Percentiles rank a stretch among this genome's conserved stretches.
Conservation (phyloP, 1,140 invertebrate species). For the Meloidogyne hapla region DNA sequence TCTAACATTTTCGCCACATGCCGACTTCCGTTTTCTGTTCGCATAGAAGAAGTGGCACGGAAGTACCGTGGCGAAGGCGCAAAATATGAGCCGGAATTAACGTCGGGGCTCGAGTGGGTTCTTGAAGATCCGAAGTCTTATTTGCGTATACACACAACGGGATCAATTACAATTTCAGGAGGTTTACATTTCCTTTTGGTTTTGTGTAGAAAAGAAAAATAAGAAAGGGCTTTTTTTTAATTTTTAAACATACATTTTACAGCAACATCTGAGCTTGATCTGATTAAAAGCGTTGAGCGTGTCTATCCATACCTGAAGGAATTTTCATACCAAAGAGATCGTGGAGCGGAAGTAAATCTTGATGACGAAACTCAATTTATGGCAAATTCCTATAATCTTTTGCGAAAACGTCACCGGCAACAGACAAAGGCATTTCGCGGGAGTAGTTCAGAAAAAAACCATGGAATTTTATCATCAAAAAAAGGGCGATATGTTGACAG, state of each 20-base stretch:
- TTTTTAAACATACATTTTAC: slow-evolving; percentile 1
- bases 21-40: slow-evolving; percentile 92
- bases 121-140: slow-evolving; percentile 52
- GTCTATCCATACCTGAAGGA: slow-evolving; percentile 28
- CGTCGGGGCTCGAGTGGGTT: slow-evolving; percentile 55
- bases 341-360: neutral
- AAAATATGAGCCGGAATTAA: slow-evolving; percentile 59
- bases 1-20: slow-evolving; percentile 92
- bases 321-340: neutral
- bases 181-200: too few species aligned
- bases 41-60: slow-evolving; percentile 71
- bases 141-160: slow-evolving; percentile 61
- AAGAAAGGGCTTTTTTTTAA: neutral
- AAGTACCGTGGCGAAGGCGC: slow-evolving; percentile 47
- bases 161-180: slow-evolving; percentile 58
- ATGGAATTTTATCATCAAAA: slow-evolving; percentile 2
- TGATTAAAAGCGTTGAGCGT: neutral
- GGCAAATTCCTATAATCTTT: neutral
- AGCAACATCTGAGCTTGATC: slow-evolving; percentile 29
- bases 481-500: neutral
- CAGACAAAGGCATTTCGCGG: neutral
- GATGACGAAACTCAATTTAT: neutral
- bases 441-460: neutral
- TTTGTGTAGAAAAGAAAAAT: too few species aligned
- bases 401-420: neutral